Evolutionary conservation across 2,888 invertebrate species (phyloP).

Genomic region (Heliconius hortense): DNA sequence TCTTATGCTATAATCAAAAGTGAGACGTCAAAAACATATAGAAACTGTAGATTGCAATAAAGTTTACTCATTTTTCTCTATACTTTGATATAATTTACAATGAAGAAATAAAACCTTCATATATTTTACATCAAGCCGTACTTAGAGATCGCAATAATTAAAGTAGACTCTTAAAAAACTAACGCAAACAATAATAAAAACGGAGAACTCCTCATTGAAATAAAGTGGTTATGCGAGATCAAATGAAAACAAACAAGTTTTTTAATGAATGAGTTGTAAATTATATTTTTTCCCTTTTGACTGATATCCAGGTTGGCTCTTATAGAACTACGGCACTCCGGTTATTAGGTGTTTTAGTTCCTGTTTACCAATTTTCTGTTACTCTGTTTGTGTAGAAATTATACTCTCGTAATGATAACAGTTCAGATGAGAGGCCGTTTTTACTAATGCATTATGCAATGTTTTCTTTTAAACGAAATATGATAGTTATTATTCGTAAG

Average conservation of each 20-base stretch:
- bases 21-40: background rate
- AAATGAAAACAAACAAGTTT: constrained; percentile 42
- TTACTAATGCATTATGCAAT: constrained; percentile 15
- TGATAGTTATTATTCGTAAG: background rate
- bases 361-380: constrained; percentile 24
- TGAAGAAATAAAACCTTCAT: background rate
- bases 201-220: constrained; percentile 32
- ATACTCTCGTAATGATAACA: constrained; percentile 1
- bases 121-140: background rate
- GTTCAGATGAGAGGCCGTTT: constrained; percentile 9
- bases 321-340: constrained; percentile 25
- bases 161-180: constrained; percentile 5
- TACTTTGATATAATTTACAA: constrained; percentile 6
- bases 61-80: background rate
- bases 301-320: constrained; percentile 34
- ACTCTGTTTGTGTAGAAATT: constrained; percentile 2
- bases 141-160: constrained; percentile 9
- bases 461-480: constrained; percentile 17
- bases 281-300: constrained; percentile 40
- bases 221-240: constrained; percentile 39
- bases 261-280: constrained; percentile 43
- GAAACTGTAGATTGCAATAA: background rate
- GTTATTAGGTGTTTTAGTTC: constrained; percentile 35
- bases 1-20: background rate
- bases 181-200: constrained; percentile 22